Conservation (phyloP, 2,113 vertebrate genomes). For the Dasyurus viverrinus region DNA sequence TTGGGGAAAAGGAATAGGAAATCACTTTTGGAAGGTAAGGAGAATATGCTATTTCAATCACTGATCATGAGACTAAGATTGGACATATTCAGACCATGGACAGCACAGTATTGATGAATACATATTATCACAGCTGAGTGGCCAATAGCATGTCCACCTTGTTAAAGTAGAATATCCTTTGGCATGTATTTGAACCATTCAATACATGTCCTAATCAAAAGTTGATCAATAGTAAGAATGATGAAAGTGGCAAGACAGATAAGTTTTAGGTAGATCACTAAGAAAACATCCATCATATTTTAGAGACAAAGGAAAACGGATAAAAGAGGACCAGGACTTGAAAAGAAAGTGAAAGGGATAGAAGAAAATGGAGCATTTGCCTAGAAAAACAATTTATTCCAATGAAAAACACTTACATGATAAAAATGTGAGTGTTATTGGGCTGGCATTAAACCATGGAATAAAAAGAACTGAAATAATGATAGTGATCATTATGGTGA, state of each 20-base stretch:
- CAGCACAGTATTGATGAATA: background rate
- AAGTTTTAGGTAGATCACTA: background rate
- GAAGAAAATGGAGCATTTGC: background rate
- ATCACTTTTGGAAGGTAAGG: no score
- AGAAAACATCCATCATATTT: background rate
- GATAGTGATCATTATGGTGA: background rate
- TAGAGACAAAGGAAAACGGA: conserved; percentile 6
- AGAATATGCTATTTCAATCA: background rate
- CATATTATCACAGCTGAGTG: background rate
- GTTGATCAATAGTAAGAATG: conserved; percentile 29
- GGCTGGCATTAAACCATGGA: background rate
- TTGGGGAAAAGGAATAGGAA: background rate
- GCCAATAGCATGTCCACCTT: background rate
- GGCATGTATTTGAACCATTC: background rate
- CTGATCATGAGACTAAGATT: background rate
- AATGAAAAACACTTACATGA: background rate
- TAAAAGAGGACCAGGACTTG: background rate
- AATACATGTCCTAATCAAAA: conserved; percentile 12
- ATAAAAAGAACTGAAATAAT: background rate
- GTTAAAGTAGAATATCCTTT: conserved; percentile 26
- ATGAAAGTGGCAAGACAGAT: background rate
- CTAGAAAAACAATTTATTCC: background rate
- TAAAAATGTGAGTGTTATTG: background rate
- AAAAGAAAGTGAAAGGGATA: background rate
- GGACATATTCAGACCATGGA: background rate